These are phyloP conservation scores for Gymnopithys bicolor DNA, from an alignment of 2,797 vertebrate species.

Conservation along the genomic window DNA sequence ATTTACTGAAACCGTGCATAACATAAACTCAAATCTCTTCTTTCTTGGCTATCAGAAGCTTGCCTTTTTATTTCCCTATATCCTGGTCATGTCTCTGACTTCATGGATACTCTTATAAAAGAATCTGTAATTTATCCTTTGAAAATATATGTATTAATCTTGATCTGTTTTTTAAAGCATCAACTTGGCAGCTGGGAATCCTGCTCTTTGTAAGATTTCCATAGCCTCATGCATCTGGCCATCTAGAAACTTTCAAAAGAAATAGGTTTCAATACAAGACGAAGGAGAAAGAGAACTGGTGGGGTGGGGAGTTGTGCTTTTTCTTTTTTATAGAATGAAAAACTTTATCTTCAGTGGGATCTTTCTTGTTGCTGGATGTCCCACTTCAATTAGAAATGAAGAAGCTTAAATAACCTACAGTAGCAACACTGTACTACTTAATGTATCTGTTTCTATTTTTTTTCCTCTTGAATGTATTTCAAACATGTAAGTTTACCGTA, in stretches of 20 bases:
- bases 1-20: background rate
- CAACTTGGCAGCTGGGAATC: background rate
- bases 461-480: background rate
- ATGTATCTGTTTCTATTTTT: background rate
- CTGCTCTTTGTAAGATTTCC: background rate
- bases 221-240: background rate
- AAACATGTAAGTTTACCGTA: background rate
- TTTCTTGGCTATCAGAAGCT: background rate
- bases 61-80: background rate
- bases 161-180: background rate
- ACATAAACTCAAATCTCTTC: background rate
- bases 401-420: background rate
- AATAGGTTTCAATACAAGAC: background rate
- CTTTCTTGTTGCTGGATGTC: background rate
- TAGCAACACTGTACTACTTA: background rate
- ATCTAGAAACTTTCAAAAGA: background rate
- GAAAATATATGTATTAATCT: background rate
- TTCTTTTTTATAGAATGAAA: background rate
- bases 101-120: background rate
- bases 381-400: background rate
- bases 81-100: background rate
- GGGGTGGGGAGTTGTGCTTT: rapidly evolving
- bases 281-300: rapidly evolving
- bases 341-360: background rate
- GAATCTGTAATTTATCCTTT: background rate